Percentiles rank a stretch among this genome's conserved stretches.
Conservation (phyloP, 2,113 vertebrate genomes). For the Burhinus oedicnemus region DNA sequence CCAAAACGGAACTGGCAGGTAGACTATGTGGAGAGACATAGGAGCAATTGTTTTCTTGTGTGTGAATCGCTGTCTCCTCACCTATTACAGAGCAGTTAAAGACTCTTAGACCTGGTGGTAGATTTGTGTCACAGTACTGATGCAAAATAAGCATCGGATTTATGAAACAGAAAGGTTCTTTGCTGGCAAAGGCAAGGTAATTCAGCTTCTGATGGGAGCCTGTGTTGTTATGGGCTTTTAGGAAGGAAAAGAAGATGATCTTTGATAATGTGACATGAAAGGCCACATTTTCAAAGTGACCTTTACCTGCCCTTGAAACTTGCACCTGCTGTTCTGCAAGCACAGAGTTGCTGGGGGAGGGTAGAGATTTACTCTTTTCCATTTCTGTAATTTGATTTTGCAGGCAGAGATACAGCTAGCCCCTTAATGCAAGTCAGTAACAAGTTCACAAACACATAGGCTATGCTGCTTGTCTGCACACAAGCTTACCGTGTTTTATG, state of each 20-base stretch:
- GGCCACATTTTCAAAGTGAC: background rate
- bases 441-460: background rate
- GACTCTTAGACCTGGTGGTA: background rate
- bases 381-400: background rate
- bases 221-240: background rate
- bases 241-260: background rate
- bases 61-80: constrained; percentile 33
- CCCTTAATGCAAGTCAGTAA: background rate
- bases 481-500: background rate
- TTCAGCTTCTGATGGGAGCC: background rate
- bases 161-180: constrained; percentile 44
- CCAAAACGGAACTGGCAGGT: background rate
- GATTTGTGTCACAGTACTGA: constrained; percentile 22
- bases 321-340: background rate
- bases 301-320: background rate
- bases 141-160: constrained; percentile 10
- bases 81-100: background rate
- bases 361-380: background rate
- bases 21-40: background rate
- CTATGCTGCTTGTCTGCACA: background rate
- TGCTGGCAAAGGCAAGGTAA: background rate
- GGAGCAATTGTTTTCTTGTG: background rate
- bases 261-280: background rate
- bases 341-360: background rate
- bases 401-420: background rate